These are phyloP conservation scores for Gymnocephalus cernua DNA, from an alignment of 2,113 vertebrate genomes.

Conservation along the genomic window DNA sequence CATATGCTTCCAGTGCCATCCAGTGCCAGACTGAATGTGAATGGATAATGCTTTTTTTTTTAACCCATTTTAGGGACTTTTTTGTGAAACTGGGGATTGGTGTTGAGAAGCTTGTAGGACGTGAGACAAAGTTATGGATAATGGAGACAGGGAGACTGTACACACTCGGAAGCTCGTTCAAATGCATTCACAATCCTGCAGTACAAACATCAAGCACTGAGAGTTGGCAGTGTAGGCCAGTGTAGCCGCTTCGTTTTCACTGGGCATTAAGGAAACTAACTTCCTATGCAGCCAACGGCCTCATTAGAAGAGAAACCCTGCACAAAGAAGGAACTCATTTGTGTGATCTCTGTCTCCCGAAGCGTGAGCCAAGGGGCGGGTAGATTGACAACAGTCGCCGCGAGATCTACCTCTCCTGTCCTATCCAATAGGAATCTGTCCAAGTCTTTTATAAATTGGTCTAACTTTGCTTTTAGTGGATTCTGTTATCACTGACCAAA, in stretches of 20 bases:
- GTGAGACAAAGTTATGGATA: background rate
- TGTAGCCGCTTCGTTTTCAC: background rate
- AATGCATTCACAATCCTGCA: constrained; percentile 16
- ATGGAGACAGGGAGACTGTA: background rate
- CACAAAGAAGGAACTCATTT: constrained; percentile 19
- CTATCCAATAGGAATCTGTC: background rate
- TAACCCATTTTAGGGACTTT: constrained; percentile 37
- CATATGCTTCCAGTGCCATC: background rate
- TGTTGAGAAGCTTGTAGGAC: background rate
- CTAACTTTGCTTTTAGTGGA: constrained; percentile 10
- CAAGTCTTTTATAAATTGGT: background rate
- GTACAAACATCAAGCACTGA: background rate
- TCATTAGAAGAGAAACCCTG: constrained; percentile 32
- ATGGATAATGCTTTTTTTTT: constrained; percentile 5
- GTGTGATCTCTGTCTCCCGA: constrained; percentile 35
- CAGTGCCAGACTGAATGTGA: constrained; percentile 17
- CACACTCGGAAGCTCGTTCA: constrained; percentile 6
- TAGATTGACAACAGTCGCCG: constrained; percentile 20
- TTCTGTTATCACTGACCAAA: constrained; percentile 10
- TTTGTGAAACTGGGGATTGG: background rate
- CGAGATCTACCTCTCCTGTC: background rate
- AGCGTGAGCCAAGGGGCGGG: constrained; percentile 1
- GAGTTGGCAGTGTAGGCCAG: background rate
- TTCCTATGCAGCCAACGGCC: constrained; percentile 22
- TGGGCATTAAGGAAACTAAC: constrained; percentile 20